Evolutionary conservation across 2,888 invertebrate genomes (phyloP), one percentile per base, ranked within the genome.

Genomic region (Drosophila buzzatii): DNA sequence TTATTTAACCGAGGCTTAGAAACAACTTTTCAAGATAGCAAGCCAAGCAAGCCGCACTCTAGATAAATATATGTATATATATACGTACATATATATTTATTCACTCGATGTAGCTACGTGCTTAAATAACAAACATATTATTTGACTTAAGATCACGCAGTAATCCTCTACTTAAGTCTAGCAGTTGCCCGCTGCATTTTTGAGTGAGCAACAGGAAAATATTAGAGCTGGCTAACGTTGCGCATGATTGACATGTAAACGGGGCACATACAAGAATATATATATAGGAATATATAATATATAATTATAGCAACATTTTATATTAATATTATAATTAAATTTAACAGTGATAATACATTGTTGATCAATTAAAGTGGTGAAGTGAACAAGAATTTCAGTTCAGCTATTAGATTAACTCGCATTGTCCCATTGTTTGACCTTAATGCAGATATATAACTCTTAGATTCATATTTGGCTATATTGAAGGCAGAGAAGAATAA

Each of bases 1-100:
- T 72, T 80, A 82, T 84, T 87, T 82, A 78, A 78, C 78, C 70
- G 73, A 63, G 66, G 41, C 71, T 60, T 71, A 49, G 20, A 55
- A 9, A n/a, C 31, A 62, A 61, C 41, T 61, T 61, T 60, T 42
- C 39, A 33, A 61, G 59, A 49, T 49, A 41, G 23, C 12, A 57
- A 45, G 27, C 42, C 23, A 27, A 65, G 33, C 47, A 42, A 31
- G 56, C 42, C 42, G 18, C 56, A 44, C 20, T 33, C 9, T 33
- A 47, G 7, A 31, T 31, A 56, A 27, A 27, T 27, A 27, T 27
- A 27, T 27, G 23, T 4, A 14, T 6, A 35, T 12, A 51, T 18
- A 33, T 35, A 33, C 18, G 35, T 33, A 51, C 35, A 51, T 27
- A 53, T 39, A n/a, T 37, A 45, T 45, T n/a, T 49, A 49, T 49